Evolutionary conservation across 2,888 invertebrate genomes (phyloP).

Genomic region (Agrypnus murinus): DNA sequence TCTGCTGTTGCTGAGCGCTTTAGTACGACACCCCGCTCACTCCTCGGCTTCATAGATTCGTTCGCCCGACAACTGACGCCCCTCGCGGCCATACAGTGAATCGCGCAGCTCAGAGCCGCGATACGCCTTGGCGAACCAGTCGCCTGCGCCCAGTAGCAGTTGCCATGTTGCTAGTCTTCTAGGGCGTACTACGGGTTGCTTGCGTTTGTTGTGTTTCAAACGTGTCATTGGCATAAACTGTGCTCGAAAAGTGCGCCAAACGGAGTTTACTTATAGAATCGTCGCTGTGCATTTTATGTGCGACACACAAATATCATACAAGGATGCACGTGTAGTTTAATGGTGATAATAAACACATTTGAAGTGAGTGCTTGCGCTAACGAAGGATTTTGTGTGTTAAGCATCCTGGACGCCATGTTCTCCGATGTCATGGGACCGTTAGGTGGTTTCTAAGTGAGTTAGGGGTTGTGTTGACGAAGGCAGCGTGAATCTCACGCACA

Average conservation of each 20-base stretch:
- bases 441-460: conserved; percentile 37
- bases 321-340: conserved; percentile 42
- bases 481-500: conserved; percentile 75
- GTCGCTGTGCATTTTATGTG: background rate
- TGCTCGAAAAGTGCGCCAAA: conserved; percentile 33
- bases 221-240: conserved; percentile 44
- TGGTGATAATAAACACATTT: conserved; percentile 42
- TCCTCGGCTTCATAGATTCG: conserved; percentile 4
- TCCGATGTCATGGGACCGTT: conserved; percentile 23
- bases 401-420: conserved; percentile 49
- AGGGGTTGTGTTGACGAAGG: background rate
- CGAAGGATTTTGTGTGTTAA: conserved; percentile 43
- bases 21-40: conserved; percentile 21
- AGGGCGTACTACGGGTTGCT: conserved; percentile 60
- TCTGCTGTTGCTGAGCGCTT: conserved; percentile 42
- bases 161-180: conserved; percentile 68
- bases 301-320: background rate
- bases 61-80: conserved; percentile 50
- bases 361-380: conserved; percentile 46
- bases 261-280: background rate
- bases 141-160: conserved; percentile 66
- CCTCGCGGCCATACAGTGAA: conserved; percentile 44
- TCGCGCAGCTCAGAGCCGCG: conserved; percentile 45
- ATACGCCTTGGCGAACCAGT: conserved; percentile 59
- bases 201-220: conserved; percentile 48